phyloP scores from a whole-genome alignment of 1,140 invertebrate genomes.

The Trigoniulus corallinus region DNA sequence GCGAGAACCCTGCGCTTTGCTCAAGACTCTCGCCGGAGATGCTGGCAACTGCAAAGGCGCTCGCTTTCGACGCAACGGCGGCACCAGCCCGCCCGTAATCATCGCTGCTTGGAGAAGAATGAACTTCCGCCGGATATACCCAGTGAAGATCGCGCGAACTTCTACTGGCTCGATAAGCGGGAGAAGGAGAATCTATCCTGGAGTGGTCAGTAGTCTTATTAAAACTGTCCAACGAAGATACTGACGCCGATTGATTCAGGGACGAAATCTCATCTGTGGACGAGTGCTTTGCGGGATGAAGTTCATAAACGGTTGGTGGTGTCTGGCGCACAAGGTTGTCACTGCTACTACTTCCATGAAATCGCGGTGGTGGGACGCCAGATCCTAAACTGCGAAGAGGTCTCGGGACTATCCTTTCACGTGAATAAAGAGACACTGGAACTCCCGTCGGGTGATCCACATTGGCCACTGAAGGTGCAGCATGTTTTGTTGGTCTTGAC shows the following conservation, averaged over 20 bases:
- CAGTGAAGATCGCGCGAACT: slow-evolving; percentile 17
- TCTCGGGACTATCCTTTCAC: neutral
- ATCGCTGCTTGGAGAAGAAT: neutral
- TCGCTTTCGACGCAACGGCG: neutral
- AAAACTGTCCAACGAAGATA: slow-evolving; percentile 63
- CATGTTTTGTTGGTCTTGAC: slow-evolving; percentile 7
- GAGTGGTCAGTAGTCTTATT: slow-evolving; percentile 34
- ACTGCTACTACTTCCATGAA: too few species aligned
- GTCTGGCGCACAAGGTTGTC: too few species aligned
- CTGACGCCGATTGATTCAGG: slow-evolving; percentile 55
- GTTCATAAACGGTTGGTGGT: slow-evolving; percentile 38
- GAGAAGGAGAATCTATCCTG: slow-evolving; percentile 43
- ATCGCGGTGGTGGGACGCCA: too few species aligned
- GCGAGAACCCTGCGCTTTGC: neutral
- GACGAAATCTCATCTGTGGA: slow-evolving; percentile 63
- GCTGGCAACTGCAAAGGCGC: neutral
- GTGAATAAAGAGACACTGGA: neutral
- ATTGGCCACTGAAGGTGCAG: slow-evolving; percentile 1
- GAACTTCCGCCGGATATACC: slow-evolving; percentile 36
- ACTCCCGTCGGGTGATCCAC: slow-evolving; percentile 1
- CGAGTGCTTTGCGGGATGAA: slow-evolving; percentile 39
- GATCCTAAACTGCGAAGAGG: neutral
- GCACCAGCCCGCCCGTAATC: neutral
- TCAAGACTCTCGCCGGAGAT: slow-evolving; percentile 7
- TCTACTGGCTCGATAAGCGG: slow-evolving; percentile 24